Percentiles rank a stretch among this genome's conserved stretches.
Evolutionary conservation across 2,888 invertebrate genomes (phyloP).

Genomic region (Diogma glabrata): DNA sequence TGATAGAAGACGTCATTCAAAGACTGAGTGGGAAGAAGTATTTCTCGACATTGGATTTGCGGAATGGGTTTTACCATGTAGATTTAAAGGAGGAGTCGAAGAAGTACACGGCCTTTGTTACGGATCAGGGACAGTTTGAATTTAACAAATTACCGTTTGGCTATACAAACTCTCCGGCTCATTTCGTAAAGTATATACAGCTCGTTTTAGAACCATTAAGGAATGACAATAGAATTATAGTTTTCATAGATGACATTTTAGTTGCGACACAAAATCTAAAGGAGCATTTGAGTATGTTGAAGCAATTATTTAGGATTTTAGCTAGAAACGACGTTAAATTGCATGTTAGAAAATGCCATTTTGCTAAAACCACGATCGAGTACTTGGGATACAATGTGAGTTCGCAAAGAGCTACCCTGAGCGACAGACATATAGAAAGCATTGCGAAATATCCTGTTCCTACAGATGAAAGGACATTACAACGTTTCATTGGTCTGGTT

Average conservation of each 20-base stretch:
- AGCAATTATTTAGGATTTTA: too few relatives aligned
- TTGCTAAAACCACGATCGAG: not conserved
- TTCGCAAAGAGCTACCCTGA: not conserved
- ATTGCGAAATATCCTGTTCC: not conserved
- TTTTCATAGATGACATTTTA: not conserved
- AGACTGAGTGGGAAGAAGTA: not conserved
- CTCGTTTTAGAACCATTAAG: not conserved
- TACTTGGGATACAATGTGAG: not conserved
- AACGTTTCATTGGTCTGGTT: not conserved
- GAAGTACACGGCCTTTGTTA: slow-evolving; percentile 14
- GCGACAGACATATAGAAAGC: not conserved
- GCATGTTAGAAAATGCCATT: not conserved
- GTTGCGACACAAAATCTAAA: not conserved
- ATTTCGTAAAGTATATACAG: not conserved
- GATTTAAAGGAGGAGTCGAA: slow-evolving; percentile 12
- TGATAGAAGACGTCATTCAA: not conserved
- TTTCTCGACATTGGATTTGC: not conserved
- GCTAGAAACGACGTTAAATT: too few relatives aligned
- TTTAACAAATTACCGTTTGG: not conserved
- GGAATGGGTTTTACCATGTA: slow-evolving; percentile 14
- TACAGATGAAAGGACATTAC: not conserved
- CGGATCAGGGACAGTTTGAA: not conserved
- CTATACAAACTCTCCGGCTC: not conserved
- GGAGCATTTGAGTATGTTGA: not conserved
- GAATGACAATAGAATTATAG: not conserved